These are phyloP conservation scores for Antigone vipio DNA, from an alignment of 2,113 vertebrate genomes.

Conservation along the genomic window DNA sequence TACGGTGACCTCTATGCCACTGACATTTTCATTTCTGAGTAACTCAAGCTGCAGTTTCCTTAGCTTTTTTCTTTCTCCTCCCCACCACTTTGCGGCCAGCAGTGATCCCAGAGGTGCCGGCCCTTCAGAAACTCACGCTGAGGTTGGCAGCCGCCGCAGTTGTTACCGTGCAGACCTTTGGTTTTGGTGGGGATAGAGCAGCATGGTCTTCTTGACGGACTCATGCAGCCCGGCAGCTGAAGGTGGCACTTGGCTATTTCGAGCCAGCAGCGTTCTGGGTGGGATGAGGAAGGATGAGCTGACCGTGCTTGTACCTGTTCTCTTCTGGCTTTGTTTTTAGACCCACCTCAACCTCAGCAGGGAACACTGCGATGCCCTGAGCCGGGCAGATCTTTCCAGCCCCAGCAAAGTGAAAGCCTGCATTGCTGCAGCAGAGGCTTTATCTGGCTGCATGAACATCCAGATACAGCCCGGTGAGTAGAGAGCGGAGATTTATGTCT, in stretches of 20 bases:
- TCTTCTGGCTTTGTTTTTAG: not conserved
- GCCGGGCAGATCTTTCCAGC: slow-evolving; percentile 25
- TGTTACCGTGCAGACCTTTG: not conserved
- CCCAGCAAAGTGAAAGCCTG: not conserved
- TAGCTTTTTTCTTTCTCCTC: not conserved
- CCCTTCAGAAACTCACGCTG: not conserved
- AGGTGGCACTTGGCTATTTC: not conserved
- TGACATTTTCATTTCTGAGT: not conserved
- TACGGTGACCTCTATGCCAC: not conserved
- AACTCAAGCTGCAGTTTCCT: not conserved
- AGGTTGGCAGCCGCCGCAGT: rapidly evolving
- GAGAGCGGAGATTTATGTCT: not conserved
- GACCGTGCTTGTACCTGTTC: not conserved
- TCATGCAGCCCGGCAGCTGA: not conserved
- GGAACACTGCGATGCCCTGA: not conserved
- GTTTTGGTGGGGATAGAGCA: not conserved
- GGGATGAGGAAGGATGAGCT: not conserved
- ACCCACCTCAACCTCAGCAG: slow-evolving; percentile 4
- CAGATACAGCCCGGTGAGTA: slow-evolving; percentile 13
- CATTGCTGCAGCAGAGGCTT: slow-evolving; percentile 10
- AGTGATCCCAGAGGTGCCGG: not conserved
- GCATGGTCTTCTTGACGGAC: rapidly evolving
- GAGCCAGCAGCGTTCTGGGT: too few relatives aligned
- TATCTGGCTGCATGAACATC: slow-evolving; percentile 11
- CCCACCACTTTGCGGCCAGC: not conserved